Base-by-base conservation (phyloP, 2,113 vertebrate genomes). In the Oryzias celebensis region DNA sequence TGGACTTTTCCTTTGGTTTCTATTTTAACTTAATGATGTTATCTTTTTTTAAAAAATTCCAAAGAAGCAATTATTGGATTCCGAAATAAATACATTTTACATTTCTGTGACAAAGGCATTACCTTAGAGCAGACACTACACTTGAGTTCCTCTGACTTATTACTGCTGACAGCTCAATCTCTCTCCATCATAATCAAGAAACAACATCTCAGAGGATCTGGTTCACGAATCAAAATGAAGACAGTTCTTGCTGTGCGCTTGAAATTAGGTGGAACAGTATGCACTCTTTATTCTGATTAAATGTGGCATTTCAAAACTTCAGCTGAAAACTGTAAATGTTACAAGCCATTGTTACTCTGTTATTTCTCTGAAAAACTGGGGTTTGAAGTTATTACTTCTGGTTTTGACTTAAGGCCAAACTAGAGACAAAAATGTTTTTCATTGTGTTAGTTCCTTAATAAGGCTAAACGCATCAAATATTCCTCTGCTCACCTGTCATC, bases 361-460 rank as follows among this genome's bases (percentile, higher is more conserved):
- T 73, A 78, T 88, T 82, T 71, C 68, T 81, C 76, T 69, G 75
- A 3, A 26, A 62, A 71, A 72, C 61, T 67, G 68, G 61, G 55
- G 73, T 82, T 75, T 77, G 78, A 78, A 74, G 77, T 45, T 15
- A 69, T 84, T 87, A 87, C 87, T 88, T 81, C 69, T 69, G 83
- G 77, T 48, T 20, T 20, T 36, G 8, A 12, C 36, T 10, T 3
- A 36, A 10, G 31, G 8, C 8, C 31, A 36, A 36, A 48, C 4
- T 7, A 2, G 20, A 48, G n/a, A 20, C n/a, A 8, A 48, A 12
- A 48, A 48, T 20, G 12, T 45, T 1, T 3, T 12, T 8, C 12
- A 18, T 48, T 7, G n/a, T 48, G 12, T 18, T 20, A 47, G 16
- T 47, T 17, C 45, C 45, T 47, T 18, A 20, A 20, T 48, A 3